These are phyloP conservation scores for Pogonophryne albipinna DNA, from an alignment of 2,797 vertebrate genomes.

Conservation along the genomic window DNA sequence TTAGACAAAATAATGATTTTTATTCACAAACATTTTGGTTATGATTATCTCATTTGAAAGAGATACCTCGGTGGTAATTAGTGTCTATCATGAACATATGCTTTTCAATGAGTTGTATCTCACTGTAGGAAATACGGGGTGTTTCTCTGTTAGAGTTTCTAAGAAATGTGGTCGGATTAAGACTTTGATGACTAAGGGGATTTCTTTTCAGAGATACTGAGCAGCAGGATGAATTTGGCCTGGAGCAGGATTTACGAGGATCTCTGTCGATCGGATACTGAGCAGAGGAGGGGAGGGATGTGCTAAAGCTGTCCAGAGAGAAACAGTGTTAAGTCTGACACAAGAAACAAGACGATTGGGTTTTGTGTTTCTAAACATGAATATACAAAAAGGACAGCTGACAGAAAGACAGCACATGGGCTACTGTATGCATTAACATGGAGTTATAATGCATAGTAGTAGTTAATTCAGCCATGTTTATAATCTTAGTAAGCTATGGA, in stretches of 20 bases:
- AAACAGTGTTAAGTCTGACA: constrained; percentile 12
- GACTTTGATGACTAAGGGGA: constrained; percentile 4
- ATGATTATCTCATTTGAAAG: background rate
- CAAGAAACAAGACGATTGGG: background rate
- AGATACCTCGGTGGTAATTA: constrained; percentile 3
- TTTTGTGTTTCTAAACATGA: constrained; percentile 6
- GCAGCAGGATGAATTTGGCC: constrained; percentile 18
- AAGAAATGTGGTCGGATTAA: background rate
- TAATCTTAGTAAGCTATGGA: background rate
- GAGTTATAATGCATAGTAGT: constrained; percentile 3
- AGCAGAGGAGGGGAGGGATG: background rate
- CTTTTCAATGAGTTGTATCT: too few species aligned
- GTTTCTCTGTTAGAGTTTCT: background rate
- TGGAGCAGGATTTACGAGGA: constrained; percentile 21
- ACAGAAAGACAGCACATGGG: constrained; percentile 28
- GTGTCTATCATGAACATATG: background rate
- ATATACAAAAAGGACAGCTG: constrained; percentile 5
- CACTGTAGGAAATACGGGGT: background rate
- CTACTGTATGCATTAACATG: constrained; percentile 9
- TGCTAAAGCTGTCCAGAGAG: background rate
- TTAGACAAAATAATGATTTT: background rate
- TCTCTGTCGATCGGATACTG: constrained; percentile 19
- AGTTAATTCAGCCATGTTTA: background rate
- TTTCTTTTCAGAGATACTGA: constrained; percentile 9
- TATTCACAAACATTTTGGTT: background rate